These are phyloP conservation scores for Dinomys branickii DNA, from an alignment of 2,113 vertebrate species.

Conservation along the genomic window DNA sequence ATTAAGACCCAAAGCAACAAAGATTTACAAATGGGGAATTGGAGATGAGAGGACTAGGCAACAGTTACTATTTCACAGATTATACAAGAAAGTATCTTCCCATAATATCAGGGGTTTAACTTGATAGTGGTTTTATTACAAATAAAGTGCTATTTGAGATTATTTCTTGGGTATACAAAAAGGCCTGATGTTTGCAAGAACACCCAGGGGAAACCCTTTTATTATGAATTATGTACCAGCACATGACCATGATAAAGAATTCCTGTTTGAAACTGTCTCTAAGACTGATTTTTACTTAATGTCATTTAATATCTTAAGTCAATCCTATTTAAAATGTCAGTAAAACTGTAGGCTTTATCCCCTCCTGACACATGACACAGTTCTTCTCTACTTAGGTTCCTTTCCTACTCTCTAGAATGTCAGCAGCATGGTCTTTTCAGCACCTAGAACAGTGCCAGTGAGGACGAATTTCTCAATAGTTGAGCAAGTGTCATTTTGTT, in stretches of 20 bases:
- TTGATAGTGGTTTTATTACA: constrained; percentile 39
- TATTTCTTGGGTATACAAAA: constrained; percentile 15
- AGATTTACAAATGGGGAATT: neutral
- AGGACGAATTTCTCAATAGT: neutral
- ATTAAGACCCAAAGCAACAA: constrained; percentile 7
- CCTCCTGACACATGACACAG: neutral
- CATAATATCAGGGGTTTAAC: constrained; percentile 11
- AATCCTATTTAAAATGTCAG: neutral
- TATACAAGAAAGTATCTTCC: neutral
- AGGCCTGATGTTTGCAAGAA: neutral
- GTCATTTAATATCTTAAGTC: constrained; percentile 4
- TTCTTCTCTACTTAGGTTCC: neutral
- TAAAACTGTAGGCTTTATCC: neutral
- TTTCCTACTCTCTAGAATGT: neutral
- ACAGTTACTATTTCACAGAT: constrained; percentile 53
- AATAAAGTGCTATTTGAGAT: constrained; percentile 42
- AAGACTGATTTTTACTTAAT: constrained; percentile 19
- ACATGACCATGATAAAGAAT: neutral
- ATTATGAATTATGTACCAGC: neutral
- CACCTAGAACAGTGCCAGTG: neutral
- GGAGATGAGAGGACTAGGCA: neutral
- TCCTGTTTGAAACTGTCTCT: neutral
- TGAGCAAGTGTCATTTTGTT: neutral
- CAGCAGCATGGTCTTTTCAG: neutral
- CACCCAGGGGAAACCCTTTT: neutral